These are phyloP conservation scores for Pterobdella sp. DNA, from an alignment of 2,888 invertebrate species.

Conservation along the genomic window DNA sequence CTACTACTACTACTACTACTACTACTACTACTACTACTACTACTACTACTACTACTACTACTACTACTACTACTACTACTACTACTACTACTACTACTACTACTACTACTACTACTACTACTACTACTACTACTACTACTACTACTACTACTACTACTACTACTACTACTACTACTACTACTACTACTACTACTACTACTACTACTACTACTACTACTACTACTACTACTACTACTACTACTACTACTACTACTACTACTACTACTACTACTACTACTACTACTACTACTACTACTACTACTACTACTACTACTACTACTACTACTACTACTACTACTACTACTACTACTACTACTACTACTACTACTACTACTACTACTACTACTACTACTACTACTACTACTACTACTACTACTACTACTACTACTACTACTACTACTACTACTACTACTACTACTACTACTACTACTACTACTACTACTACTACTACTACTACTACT, in stretches of 20 bases:
- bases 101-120: conserved; percentile 20
- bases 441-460: conserved; percentile 15
- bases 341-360: conserved; percentile 22
- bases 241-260: conserved; percentile 28
- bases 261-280: conserved; percentile 23
- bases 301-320: conserved; percentile 20
- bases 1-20: conserved; percentile 19
- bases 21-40: conserved; percentile 20
- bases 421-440: conserved; percentile 21
- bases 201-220: conserved; percentile 21
- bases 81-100: conserved; percentile 20
- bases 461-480: conserved; percentile 18
- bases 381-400: conserved; percentile 19
- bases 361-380: conserved; percentile 22
- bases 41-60: conserved; percentile 20
- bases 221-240: conserved; percentile 17
- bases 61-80: conserved; percentile 19
- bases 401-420: conserved; percentile 18
- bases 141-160: conserved; percentile 16
- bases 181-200: conserved; percentile 13
- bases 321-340: conserved; percentile 18
- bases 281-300: conserved; percentile 21
- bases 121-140: conserved; percentile 21
- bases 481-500: conserved; percentile 21
- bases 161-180: conserved; percentile 6